A percentile compares a stretch with the other conserved stretches of the same genome.
These are phyloP conservation scores for Chaenocephalus aceratus DNA, from an alignment of 2,113 vertebrate genomes.

Conservation along the genomic window DNA sequence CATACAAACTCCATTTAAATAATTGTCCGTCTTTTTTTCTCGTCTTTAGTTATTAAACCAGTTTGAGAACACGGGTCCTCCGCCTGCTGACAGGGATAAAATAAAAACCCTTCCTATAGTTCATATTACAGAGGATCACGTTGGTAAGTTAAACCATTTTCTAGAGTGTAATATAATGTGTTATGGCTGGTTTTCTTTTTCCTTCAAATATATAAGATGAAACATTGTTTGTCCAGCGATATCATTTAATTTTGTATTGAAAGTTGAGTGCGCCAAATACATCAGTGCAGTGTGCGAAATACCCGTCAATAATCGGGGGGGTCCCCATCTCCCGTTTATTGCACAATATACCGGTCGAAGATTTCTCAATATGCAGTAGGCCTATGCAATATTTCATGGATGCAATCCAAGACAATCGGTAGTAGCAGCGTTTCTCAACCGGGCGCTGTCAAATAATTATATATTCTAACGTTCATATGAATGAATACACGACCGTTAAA, in stretches of 20 bases:
- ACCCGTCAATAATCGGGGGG: no score
- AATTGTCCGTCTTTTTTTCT: background rate
- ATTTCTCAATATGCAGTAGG: no score
- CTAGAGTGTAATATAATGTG: background rate
- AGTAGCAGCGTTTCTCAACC: no score
- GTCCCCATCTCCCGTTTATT: no score
- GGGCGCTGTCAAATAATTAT: no score
- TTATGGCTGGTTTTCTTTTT: background rate
- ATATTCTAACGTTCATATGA: no score
- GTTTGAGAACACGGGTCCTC: slow-evolving; percentile 98
- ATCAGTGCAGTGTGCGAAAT: background rate
- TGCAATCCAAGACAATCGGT: no score
- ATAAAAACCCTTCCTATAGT: slow-evolving; percentile 96
- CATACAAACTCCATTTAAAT: background rate
- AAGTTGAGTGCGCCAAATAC: no score
- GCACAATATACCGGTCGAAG: no score
- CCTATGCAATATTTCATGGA: no score
- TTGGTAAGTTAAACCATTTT: slow-evolving; percentile 85
- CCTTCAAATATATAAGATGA: background rate
- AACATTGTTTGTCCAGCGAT: background rate
- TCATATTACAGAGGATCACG: slow-evolving; percentile 92
- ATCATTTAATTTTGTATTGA: no score
- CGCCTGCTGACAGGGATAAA: slow-evolving; percentile 95
- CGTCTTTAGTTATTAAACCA: slow-evolving; percentile 93
- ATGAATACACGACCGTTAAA: no score